phyloP scores from a whole-genome alignment of 2,888 invertebrate genomes.

The Thera britannica region DNA sequence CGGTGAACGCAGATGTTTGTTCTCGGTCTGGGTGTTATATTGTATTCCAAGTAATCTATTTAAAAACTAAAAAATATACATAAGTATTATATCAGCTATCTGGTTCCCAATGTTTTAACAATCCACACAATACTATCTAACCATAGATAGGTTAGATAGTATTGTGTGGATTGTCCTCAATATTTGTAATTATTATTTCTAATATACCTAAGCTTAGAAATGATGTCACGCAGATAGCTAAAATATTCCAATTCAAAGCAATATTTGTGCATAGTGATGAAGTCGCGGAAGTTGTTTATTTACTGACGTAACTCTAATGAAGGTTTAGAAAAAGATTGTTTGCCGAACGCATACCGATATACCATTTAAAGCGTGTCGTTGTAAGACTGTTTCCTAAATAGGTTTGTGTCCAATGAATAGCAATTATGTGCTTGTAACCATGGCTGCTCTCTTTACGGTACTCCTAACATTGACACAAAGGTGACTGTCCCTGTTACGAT shows the following conservation, averaged over 20 bases:
- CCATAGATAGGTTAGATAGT: too few relatives aligned
- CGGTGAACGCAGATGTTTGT: too few relatives aligned
- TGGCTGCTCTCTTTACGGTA: constrained; percentile 60
- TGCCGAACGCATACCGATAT: constrained; percentile 55
- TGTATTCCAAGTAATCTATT: too few relatives aligned
- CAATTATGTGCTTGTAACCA: constrained; percentile 64
- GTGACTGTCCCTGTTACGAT: constrained; percentile 47
- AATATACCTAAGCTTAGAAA: constrained; percentile 7
- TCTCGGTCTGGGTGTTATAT: too few relatives aligned
- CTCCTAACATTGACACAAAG: constrained; percentile 48
- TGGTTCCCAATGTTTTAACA: too few relatives aligned
- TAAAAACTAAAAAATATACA: too few relatives aligned
- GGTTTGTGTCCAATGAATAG: constrained; percentile 75
- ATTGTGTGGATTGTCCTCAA: too few relatives aligned
- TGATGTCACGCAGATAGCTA: constrained; percentile 11
- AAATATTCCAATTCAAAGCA: background rate
- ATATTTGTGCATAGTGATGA: background rate
- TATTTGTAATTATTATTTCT: too few relatives aligned
- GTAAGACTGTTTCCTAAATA: constrained; percentile 68
- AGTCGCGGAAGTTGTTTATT: constrained; percentile 31
- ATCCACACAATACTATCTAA: too few relatives aligned
- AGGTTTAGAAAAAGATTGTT: constrained; percentile 55
- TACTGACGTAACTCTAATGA: constrained; percentile 64
- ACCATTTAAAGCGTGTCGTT: constrained; percentile 61
- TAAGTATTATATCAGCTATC: too few relatives aligned